phyloP scores from a whole-genome alignment of 2,888 invertebrate genomes.

The Lissocephala sabroskyi region DNA sequence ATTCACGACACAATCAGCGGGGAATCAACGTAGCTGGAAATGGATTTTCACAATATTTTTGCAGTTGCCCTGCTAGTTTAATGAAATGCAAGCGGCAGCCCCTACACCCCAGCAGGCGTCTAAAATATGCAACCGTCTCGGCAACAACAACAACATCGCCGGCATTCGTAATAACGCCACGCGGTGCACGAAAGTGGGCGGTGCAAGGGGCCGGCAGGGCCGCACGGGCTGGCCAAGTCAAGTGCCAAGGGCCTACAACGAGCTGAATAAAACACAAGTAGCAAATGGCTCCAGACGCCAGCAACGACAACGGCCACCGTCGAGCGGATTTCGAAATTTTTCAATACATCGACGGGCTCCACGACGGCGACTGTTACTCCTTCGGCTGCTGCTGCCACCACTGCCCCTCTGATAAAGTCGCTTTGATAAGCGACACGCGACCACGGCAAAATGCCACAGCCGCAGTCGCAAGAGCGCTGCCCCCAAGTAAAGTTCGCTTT shows the following conservation, averaged over 20 bases:
- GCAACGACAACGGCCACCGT: not conserved
- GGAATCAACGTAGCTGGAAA: constrained; percentile 53
- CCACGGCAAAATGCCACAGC: constrained; percentile 25
- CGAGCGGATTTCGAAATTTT: constrained; percentile 52
- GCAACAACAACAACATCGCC: constrained; percentile 15
- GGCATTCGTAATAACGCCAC: constrained; percentile 12
- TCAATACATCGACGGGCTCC: too few relatives aligned
- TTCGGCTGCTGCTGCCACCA: constrained; percentile 3
- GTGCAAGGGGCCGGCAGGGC: too few relatives aligned
- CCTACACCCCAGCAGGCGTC: constrained; percentile 6
- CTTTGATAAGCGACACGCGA: constrained; percentile 62
- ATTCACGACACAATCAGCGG: constrained; percentile 36
- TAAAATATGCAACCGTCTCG: constrained; percentile 59
- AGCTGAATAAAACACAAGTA: constrained; percentile 45
- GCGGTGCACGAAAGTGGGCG: too few relatives aligned
- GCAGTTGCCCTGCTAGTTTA: not conserved
- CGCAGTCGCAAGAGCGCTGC: constrained; percentile 11
- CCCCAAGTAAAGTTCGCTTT: too few relatives aligned
- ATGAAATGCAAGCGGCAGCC: constrained; percentile 26
- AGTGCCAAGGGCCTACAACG: constrained; percentile 2
- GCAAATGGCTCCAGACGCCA: constrained; percentile 57
- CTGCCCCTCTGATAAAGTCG: constrained; percentile 36
- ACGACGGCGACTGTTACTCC: constrained; percentile 7
- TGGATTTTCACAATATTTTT: constrained; percentile 60
- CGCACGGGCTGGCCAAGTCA: not conserved